These are phyloP conservation scores for Pammene fasciana DNA, from an alignment of 2,888 invertebrate species.

Conservation along the genomic window DNA sequence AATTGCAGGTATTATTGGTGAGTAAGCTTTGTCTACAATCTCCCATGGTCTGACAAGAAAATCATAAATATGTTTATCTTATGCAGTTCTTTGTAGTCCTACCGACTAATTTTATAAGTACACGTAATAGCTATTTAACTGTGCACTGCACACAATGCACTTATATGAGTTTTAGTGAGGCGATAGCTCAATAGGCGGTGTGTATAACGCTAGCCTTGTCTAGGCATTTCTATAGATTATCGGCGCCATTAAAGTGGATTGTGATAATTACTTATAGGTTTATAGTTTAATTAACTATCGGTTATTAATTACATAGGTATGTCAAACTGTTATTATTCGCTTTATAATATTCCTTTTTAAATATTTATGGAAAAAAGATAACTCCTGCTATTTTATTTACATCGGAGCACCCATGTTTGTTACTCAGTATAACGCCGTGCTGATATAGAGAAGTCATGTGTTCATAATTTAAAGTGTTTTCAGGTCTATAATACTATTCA, in stretches of 20 bases:
- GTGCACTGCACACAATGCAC: not conserved
- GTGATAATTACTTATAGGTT: slow-evolving; percentile 11
- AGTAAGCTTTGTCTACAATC: slow-evolving; percentile 23
- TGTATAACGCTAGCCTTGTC: not conserved
- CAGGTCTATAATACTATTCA: too few species aligned
- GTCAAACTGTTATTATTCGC: too few species aligned
- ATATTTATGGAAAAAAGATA: not conserved
- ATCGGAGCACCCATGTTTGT: not conserved
- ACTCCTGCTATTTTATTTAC: not conserved
- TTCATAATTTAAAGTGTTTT: too few species aligned
- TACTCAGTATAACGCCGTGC: too few species aligned
- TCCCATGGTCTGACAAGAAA: slow-evolving; percentile 22
- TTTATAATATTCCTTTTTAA: not conserved
- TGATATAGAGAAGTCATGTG: too few species aligned
- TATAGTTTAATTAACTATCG: slow-evolving; percentile 4
- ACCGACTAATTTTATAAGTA: not conserved
- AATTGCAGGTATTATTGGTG: slow-evolving; percentile 27
- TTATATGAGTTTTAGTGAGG: not conserved
- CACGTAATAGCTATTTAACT: not conserved
- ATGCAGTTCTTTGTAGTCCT: not conserved
- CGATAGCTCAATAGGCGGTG: not conserved
- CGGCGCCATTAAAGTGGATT: slow-evolving; percentile 19
- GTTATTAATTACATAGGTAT: not conserved
- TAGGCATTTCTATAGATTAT: slow-evolving; percentile 15
- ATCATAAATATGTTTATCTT: not conserved